These are phyloP conservation scores for Automeris io DNA, from an alignment of 2,888 invertebrate genomes.

Conservation along the genomic window DNA sequence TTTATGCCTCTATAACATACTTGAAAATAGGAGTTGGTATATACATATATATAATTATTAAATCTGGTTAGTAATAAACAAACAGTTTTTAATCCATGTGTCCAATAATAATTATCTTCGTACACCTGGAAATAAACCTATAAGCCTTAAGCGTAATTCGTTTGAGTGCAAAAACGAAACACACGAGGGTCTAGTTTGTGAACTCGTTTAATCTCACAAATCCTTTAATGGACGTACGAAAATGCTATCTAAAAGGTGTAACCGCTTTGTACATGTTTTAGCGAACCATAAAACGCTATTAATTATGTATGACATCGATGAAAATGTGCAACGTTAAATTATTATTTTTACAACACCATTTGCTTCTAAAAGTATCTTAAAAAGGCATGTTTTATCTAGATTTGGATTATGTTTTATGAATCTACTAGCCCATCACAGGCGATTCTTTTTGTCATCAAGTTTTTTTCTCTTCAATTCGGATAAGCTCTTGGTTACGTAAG, in stretches of 20 bases:
- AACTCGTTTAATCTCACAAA: conserved; percentile 51
- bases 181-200: conserved; percentile 27
- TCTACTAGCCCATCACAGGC: no score
- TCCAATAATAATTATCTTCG: conserved; percentile 10
- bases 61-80: no score
- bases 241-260: conserved; percentile 51
- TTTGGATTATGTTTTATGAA: no score
- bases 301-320: conserved; percentile 15
- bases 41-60: no score
- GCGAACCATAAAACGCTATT: conserved; percentile 15
- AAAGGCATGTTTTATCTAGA: no score
- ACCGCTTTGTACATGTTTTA: conserved; percentile 27
- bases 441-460: no score
- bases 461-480: no score
- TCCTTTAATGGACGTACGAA: conserved; percentile 62
- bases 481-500: no score
- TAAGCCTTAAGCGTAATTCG: conserved; percentile 25
- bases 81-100: no score
- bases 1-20: no score
- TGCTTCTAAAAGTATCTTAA: no score
- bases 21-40: no score
- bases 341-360: not conserved
- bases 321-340: not conserved
- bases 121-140: conserved; percentile 19
- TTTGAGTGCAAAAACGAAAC: conserved; percentile 38